A percentile compares a stretch with the other conserved stretches of the same genome.
Conservation (phyloP, 2,113 vertebrate genomes). For the Corythornis cristatus region DNA sequence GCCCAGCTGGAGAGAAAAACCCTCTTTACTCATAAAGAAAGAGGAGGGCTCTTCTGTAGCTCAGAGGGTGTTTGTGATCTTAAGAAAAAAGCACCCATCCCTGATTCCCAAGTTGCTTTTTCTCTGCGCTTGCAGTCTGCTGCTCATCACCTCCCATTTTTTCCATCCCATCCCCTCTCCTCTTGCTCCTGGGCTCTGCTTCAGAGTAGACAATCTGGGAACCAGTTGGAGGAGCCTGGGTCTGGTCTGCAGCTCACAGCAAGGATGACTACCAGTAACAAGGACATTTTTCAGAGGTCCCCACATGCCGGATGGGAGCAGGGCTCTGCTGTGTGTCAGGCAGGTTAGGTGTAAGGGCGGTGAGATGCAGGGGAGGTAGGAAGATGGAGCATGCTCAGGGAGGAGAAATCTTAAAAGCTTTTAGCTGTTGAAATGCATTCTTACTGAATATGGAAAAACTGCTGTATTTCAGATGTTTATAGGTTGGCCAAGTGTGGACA, state of each 20-base stretch:
- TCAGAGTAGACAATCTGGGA: not conserved
- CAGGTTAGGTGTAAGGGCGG: not conserved
- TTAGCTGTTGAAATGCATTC: conserved; percentile 25
- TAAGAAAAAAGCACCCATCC: rapidly evolving
- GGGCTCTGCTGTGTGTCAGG: not conserved
- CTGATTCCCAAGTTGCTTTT: not conserved
- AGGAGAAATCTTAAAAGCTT: conserved; percentile 35
- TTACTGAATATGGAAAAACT: conserved; percentile 29
- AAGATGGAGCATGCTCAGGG: not conserved
- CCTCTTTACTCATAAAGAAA: not conserved
- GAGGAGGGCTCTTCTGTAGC: not conserved
- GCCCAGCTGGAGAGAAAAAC: not conserved
- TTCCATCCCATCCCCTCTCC: not conserved
- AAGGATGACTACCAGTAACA: not conserved
- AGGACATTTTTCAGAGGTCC: not conserved
- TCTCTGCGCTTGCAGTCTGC: not conserved
- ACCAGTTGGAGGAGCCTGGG: not conserved
- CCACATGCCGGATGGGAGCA: not conserved
- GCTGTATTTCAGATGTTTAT: conserved; percentile 49
- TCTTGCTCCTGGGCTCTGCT: not conserved
- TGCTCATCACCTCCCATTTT: not conserved
- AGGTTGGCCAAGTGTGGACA: conserved; percentile 21
- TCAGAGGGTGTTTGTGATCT: not conserved
- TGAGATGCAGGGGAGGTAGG: not conserved
- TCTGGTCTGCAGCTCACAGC: not conserved